These are phyloP conservation scores for Napeogenes sylphis DNA, from an alignment of 2,888 invertebrate species.

Conservation along the genomic window DNA sequence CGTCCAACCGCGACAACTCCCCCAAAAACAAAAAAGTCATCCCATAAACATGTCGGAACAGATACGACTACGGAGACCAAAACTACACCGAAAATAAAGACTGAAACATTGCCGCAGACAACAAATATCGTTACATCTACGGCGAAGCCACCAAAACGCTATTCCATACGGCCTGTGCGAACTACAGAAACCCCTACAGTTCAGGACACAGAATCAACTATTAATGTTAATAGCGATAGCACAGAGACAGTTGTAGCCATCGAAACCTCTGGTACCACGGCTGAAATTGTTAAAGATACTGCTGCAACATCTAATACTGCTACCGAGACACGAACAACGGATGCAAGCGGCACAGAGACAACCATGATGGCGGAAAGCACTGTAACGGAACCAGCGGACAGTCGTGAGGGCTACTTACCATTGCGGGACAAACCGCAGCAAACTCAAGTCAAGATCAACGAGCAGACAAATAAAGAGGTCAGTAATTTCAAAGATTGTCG, in stretches of 20 bases:
- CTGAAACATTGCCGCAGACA: conserved; percentile 46
- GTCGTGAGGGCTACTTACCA: conserved; percentile 71
- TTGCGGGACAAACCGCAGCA: conserved; percentile 71
- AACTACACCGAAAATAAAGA: conserved; percentile 55
- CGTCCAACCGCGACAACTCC: conserved; percentile 58
- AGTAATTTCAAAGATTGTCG: conserved; percentile 57
- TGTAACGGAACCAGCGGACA: conserved; percentile 61
- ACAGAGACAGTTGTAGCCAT: conserved; percentile 69
- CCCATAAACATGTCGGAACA: conserved; percentile 54
- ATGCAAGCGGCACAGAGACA: conserved; percentile 59
- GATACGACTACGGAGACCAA: conserved; percentile 57
- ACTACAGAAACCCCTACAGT: conserved; percentile 61
- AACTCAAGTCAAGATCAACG: conserved; percentile 74
- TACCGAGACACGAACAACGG: conserved; percentile 57
- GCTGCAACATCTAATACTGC: conserved; percentile 56
- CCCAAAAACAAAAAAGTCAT: conserved; percentile 63
- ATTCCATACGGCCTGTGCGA: conserved; percentile 72
- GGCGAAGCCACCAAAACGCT: conserved; percentile 70
- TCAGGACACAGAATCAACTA: conserved; percentile 69
- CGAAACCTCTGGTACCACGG: conserved; percentile 59
- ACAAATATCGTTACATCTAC: conserved; percentile 55
- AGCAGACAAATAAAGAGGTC: conserved; percentile 77
- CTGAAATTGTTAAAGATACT: conserved; percentile 50
- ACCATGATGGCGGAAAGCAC: conserved; percentile 58
- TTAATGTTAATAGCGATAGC: conserved; percentile 67